Evolutionary conservation across 2,797 vertebrate species (phyloP).

Genomic region (Syngnathus rostellatus): DNA sequence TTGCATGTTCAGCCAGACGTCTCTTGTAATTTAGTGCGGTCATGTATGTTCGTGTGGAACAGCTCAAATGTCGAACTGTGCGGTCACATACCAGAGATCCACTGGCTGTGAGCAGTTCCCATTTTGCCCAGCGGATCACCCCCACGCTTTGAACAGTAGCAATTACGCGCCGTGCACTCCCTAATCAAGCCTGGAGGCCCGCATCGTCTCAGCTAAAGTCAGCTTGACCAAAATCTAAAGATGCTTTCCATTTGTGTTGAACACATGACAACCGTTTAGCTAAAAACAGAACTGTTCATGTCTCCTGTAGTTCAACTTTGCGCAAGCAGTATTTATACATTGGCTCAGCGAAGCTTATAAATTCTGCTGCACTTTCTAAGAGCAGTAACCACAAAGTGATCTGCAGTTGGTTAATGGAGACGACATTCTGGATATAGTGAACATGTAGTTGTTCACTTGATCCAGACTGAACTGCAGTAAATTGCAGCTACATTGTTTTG

Average conservation of each 20-base stretch:
- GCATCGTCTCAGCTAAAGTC: background rate
- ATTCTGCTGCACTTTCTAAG: background rate
- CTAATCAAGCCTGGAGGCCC: slow-evolving; percentile 41
- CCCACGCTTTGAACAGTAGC: slow-evolving; percentile 27
- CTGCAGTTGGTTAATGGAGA: slow-evolving; percentile 1
- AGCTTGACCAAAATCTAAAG: background rate
- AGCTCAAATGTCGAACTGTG: slow-evolving; percentile 26
- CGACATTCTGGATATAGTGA: slow-evolving; percentile 2
- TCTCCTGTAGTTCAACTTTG: background rate
- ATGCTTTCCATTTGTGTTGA: background rate
- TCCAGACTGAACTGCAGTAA: slow-evolving; percentile 5
- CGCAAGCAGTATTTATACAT: background rate
- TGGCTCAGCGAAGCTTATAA: background rate
- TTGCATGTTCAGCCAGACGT: slow-evolving; percentile 17
- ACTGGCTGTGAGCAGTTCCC: slow-evolving; percentile 42
- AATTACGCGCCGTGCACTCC: slow-evolving; percentile 45
- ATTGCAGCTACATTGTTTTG: slow-evolving; percentile 29
- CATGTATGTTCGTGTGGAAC: slow-evolving; percentile 25
- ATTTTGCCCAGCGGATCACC: slow-evolving; percentile 19
- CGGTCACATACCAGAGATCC: slow-evolving; percentile 59
- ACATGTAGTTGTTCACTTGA: slow-evolving; percentile 3
- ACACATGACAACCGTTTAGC: background rate
- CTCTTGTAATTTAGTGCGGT: slow-evolving; percentile 26
- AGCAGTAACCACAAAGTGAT: background rate
- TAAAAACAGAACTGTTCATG: background rate